These are phyloP conservation scores for Geopemphigus sp. DNA, from an alignment of 1,140 invertebrate species.

Conservation along the genomic window DNA sequence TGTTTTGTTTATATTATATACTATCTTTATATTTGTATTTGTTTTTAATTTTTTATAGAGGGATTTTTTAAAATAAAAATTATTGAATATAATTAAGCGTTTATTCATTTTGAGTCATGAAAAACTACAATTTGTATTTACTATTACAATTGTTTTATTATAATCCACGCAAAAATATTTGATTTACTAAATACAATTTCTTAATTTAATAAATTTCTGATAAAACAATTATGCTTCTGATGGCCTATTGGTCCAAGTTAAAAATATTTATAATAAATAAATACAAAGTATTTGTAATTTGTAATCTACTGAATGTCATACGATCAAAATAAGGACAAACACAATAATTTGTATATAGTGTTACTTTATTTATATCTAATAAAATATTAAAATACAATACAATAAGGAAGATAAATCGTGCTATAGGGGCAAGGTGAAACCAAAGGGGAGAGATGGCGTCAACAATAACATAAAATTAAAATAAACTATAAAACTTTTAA, in stretches of 20 bases:
- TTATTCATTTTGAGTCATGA: too few species aligned
- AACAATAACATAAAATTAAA: conserved; percentile 48
- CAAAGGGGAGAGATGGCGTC: conserved; percentile 4
- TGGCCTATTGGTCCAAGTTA: too few species aligned
- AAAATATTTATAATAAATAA: too few species aligned
- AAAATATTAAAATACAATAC: conserved; percentile 48
- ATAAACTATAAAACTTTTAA: conserved; percentile 47
- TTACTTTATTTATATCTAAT: conserved; percentile 39
- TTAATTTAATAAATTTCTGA: too few species aligned
- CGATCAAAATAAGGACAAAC: too few species aligned
- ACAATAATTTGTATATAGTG: not conserved
- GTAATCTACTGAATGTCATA: too few species aligned
- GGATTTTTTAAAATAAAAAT: conserved; percentile 3
- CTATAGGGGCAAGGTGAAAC: conserved; percentile 37
- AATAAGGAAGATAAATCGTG: conserved; percentile 38
- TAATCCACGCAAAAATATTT: not conserved
- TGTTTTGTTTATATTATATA: not conserved
- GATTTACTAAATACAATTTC: not conserved
- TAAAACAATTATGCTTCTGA: too few species aligned
- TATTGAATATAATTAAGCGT: too few species aligned
- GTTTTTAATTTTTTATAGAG: not conserved
- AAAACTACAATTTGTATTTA: too few species aligned
- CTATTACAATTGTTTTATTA: too few species aligned
- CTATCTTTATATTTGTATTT: not conserved
- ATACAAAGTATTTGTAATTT: too few species aligned